Evolutionary conservation across 1,140 invertebrate genomes (phyloP).

Genomic region (Muscidifurax raptorellus): DNA sequence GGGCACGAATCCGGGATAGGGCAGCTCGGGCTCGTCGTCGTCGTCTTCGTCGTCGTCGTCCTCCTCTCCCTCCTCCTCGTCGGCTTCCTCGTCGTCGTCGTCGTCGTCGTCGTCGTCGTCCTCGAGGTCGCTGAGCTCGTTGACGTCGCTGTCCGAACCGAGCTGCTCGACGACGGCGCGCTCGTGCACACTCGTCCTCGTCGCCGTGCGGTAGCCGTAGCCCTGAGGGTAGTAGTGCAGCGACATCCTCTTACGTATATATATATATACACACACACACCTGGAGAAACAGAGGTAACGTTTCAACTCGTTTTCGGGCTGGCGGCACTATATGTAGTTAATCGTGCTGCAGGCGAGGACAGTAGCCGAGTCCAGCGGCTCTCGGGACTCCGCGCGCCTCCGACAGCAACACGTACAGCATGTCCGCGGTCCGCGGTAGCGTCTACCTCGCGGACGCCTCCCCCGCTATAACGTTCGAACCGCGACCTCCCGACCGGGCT

Average conservation of each 20-base stretch:
- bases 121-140: conserved; percentile 72
- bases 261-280: too few species aligned
- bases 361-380: not conserved
- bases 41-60: conserved; percentile 77
- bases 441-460: not conserved
- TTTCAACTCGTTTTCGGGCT: too few species aligned
- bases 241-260: too few species aligned
- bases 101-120: conserved; percentile 78
- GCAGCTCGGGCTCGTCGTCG: conserved; percentile 80
- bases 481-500: too few species aligned
- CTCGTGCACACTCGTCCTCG: conserved; percentile 58
- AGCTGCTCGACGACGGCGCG: conserved; percentile 49
- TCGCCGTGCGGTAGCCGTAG: conserved; percentile 71
- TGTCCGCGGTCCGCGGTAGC: too few species aligned
- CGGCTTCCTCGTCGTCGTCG: conserved; percentile 79
- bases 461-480: not conserved
- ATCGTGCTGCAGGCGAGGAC: not conserved
- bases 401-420: not conserved
- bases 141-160: conserved; percentile 73
- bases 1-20: conserved; percentile 92
- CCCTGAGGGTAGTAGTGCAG: conserved; percentile 69
- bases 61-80: conserved; percentile 71
- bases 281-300: too few species aligned
- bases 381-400: not conserved
- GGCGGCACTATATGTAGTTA: too few species aligned